Base-by-base conservation (phyloP, 2,113 vertebrate genomes). In the Leptobrachium leishanense region DNA sequence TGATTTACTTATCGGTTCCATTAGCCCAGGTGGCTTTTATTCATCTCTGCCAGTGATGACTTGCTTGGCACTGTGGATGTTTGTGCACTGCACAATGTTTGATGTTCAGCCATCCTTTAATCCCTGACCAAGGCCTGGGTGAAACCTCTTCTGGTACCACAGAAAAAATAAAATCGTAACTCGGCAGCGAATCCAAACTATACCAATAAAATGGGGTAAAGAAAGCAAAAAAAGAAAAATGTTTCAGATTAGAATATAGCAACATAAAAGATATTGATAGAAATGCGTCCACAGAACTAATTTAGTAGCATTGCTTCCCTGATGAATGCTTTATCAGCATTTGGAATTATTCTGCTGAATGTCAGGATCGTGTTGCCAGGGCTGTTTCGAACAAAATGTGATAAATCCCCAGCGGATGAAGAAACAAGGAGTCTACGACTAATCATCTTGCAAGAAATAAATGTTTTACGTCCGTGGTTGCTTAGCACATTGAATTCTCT, bases 391-490 rank as follows among this genome's bases (percentile, higher is more conserved):
- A 43, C 15, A 73, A 42, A 78, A 53, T 55, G 68, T 55, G 6
- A 53, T 72, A 40, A 72, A 72, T 44, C 15, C 59, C 72, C 54
- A 72, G 8, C 42, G 44, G 41, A 73, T 72, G 41, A 41, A 54
- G 40, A 15, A 76, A 76, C 64, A 68, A 20, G 42, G 59, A 55
- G 72, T 80, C 67, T 41, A 57, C 10, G 41, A 50, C 20, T 74
- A 74, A 74, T 80, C 63, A 80, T 63, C 57, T 40, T 65, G 41
- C 42, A 50, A 31, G 50, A 50, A 78, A 72, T 72, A 72, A 65
- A 71, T 77, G 76, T 62, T 13, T 41, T 68, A 57, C 46, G 41
- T 53, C 40, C 44, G 12, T 15, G 71, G 77, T 80, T 80, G 77
- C 77, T 67, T 66, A 50, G 70, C 70, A 67, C 40, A 67, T 74